These are phyloP conservation scores for Butorides virescens DNA, from an alignment of 2,113 vertebrate species.

Conservation along the genomic window DNA sequence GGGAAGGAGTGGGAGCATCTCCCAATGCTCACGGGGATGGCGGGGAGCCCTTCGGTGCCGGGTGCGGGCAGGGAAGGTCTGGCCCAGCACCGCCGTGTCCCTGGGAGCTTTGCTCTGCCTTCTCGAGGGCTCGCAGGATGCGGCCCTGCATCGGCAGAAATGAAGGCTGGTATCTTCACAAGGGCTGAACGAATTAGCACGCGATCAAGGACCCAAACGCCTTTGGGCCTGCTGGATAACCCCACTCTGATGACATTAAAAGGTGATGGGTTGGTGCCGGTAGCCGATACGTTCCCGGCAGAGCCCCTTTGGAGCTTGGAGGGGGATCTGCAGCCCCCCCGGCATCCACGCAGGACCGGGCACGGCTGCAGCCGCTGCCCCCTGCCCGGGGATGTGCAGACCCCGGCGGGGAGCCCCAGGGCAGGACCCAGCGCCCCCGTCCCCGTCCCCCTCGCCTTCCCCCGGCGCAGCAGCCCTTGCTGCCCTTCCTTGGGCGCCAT, in stretches of 20 bases:
- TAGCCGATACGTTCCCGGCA: neutral
- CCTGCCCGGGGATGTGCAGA: neutral
- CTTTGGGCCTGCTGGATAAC: neutral
- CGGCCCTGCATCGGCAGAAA: neutral
- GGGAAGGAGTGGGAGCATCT: neutral
- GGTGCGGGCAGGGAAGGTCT: neutral
- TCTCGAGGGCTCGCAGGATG: neutral
- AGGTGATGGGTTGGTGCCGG: neutral
- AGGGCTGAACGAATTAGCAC: neutral
- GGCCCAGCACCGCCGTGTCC: neutral
- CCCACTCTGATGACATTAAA: neutral
- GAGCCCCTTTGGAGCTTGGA: neutral
- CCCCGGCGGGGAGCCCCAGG: rapidly evolving
- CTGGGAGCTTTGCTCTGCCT: neutral
- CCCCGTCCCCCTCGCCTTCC: neutral
- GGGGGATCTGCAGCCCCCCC: neutral
- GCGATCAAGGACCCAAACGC: neutral
- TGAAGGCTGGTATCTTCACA: neutral
- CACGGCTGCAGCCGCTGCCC: no score
- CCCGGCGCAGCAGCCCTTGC: neutral
- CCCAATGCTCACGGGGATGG: rapidly evolving
- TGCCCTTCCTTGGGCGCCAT: rapidly evolving
- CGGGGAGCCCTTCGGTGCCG: neutral
- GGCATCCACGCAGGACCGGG: rapidly evolving
- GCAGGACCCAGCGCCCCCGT: neutral